Conservation (phyloP, 2,797 vertebrate genomes). For the Kryptopterus vitreolus region DNA sequence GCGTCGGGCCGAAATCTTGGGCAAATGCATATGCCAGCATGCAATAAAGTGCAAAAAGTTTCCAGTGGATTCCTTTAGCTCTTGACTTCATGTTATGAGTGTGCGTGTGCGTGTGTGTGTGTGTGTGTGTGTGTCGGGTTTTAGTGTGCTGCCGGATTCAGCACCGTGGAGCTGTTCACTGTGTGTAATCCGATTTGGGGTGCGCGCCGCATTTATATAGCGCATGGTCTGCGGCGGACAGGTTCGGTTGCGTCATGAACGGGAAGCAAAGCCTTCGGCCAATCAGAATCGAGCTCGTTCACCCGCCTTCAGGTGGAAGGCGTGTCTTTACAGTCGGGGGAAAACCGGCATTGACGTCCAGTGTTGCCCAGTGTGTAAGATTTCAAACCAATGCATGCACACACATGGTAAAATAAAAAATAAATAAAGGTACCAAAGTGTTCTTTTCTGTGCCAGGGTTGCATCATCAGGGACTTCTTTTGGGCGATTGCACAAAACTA, state of each 20-base stretch:
- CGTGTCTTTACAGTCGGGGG: conserved; percentile 9
- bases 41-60: conserved; percentile 76
- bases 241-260: conserved; percentile 74
- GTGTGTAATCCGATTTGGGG: conserved; percentile 70
- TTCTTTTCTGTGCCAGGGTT: not conserved
- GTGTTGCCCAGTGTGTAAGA: not conserved
- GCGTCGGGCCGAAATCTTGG: conserved; percentile 87
- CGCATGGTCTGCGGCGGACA: conserved; percentile 70
- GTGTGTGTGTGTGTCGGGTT: not conserved
- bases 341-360: not conserved
- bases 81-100: conserved; percentile 63
- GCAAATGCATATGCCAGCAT: conserved; percentile 73
- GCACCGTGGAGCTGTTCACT: conserved; percentile 65
- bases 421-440: not conserved
- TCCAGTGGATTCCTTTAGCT: conserved; percentile 69
- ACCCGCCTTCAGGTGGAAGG: conserved; percentile 17
- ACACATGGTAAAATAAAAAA: not conserved
- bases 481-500: not conserved
- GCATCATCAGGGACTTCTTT: not conserved
- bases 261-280: conserved; percentile 68
- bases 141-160: conserved; percentile 39
- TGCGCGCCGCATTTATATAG: conserved; percentile 78
- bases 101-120: conserved; percentile 8
- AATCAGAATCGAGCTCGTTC: conserved; percentile 1
- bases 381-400: too few species aligned